Percentiles rank a stretch among this genome's conserved stretches.
Evolutionary conservation across 1,140 invertebrate species (phyloP).

Genomic region (Pachypsylla venusta): DNA sequence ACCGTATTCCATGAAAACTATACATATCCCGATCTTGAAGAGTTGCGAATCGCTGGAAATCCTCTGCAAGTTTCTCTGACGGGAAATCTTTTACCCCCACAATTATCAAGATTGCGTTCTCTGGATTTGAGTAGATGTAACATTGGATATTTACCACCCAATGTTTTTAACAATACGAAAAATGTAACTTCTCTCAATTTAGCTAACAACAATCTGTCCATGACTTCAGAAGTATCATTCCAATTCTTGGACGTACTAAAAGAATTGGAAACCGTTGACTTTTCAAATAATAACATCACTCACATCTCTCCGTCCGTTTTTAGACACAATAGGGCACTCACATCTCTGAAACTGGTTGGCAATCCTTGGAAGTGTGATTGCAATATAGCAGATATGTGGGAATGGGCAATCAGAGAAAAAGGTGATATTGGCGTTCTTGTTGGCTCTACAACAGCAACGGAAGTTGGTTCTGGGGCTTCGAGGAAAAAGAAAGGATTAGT

Average conservation of each 20-base stretch:
- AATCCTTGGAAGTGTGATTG: conserved; percentile 57
- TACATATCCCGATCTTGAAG: conserved; percentile 44
- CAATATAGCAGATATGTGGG: conserved; percentile 50
- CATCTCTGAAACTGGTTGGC: conserved; percentile 43
- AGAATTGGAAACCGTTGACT: conserved; percentile 42
- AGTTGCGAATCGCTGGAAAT: conserved; percentile 52
- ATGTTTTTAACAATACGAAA: conserved; percentile 41
- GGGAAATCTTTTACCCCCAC: conserved; percentile 43
- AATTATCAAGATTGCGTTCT: conserved; percentile 43
- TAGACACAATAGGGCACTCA: conserved; percentile 37
- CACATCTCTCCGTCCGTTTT: conserved; percentile 39
- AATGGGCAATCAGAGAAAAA: conserved; percentile 48
- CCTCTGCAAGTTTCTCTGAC: conserved; percentile 36
- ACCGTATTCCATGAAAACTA: conserved; percentile 50
- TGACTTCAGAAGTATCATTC: conserved; percentile 32
- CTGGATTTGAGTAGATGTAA: conserved; percentile 51
- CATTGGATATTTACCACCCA: conserved; percentile 39
- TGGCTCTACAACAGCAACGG: conserved; percentile 43
- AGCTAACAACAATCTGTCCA: conserved; percentile 41
- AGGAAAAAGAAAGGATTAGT: conserved; percentile 46
- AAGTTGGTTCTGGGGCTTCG: conserved; percentile 35
- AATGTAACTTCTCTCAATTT: conserved; percentile 48
- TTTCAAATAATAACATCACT: conserved; percentile 46
- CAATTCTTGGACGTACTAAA: conserved; percentile 40
- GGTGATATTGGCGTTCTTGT: conserved; percentile 45